Base-by-base conservation (phyloP, 1,140 invertebrate species). In the Drosophila prosaltans region DNA sequence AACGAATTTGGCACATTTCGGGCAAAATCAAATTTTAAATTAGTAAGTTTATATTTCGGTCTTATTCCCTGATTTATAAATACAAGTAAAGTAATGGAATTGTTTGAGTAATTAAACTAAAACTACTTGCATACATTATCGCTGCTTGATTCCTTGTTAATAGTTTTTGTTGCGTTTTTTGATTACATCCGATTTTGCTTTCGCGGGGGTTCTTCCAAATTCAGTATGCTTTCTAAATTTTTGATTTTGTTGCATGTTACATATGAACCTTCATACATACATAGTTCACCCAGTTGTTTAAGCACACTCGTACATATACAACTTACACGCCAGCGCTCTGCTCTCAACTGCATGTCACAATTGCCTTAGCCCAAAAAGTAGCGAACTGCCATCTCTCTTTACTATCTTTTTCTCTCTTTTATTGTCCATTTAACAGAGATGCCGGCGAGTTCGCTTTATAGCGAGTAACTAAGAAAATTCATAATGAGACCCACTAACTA, bases 331-430 rank as follows among this genome's bases (percentile, higher is more conserved):
- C 16, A 51, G 21, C 9, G 63, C 74, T 76, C 54, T 64, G 61
- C 68, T 72, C 68, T 78, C 65, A 61, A 65, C 59, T 51, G 67
- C 77, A 76, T 81, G 72, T 36, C 40, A 21, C 21, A 8, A 26
- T n/a, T 16, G 41, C 41, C 61, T 65, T 41, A 69, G 61, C 28
- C 54, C 26, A 43, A 43, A 43, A 51, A 26, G n/a, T 16, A 51
- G n/a, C 39, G 39, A 40, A 40, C 3, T 7, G 24, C 26, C 10
- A 21, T 24, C 26, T 28, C 51, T 28, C 51, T 36, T 16, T 16
- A 58, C 16, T 11, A 30, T 11, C 32, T 39, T 24, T 16, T 40
- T 55, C 64, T 72, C 24, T 64, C 28, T 59, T 16, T 61, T 43
- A 21, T 45, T 39, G 16, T 72, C 69, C 63, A 72, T 61, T 6